A percentile compares a stretch with the other conserved stretches of the same genome.
Evolutionary conservation across 2,888 invertebrate genomes (phyloP).

Genomic region (Scaeva pyrastri): DNA sequence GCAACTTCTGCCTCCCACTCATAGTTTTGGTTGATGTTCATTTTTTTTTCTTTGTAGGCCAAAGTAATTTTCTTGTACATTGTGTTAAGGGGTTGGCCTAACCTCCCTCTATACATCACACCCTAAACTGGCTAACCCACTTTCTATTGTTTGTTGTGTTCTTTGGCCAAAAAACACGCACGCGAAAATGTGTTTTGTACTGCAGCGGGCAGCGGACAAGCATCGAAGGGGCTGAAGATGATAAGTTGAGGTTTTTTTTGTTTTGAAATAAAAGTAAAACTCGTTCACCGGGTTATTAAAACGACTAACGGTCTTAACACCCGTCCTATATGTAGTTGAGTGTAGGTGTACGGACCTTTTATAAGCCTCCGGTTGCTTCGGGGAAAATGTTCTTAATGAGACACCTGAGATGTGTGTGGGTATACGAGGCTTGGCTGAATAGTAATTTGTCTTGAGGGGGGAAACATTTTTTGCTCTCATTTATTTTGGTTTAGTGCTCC

Average conservation of each 20-base stretch:
- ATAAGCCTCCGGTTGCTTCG: background rate
- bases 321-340: background rate
- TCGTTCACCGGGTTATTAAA: conserved; percentile 43
- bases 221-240: conserved; percentile 25
- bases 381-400: conserved; percentile 55
- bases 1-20: background rate
- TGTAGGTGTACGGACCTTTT: conserved; percentile 4
- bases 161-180: conserved; percentile 56
- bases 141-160: conserved; percentile 54
- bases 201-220: too few relatives aligned
- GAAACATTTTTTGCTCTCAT: background rate
- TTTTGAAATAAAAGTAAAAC: conserved; percentile 28
- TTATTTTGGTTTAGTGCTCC: conserved; percentile 4
- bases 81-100: background rate
- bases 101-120: too few relatives aligned
- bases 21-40: background rate
- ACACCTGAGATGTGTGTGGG: conserved; percentile 21
- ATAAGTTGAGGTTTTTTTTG: conserved; percentile 32
- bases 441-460: conserved; percentile 60
- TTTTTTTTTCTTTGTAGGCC: conserved; percentile 48
- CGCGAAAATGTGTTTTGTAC: conserved; percentile 53
- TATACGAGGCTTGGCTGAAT: conserved; percentile 18
- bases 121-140: conserved; percentile 68
- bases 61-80: conserved; percentile 60
- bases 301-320: conserved; percentile 22